Base-by-base conservation (phyloP, 2,113 vertebrate species). In the Ariopsis seemanni region DNA sequence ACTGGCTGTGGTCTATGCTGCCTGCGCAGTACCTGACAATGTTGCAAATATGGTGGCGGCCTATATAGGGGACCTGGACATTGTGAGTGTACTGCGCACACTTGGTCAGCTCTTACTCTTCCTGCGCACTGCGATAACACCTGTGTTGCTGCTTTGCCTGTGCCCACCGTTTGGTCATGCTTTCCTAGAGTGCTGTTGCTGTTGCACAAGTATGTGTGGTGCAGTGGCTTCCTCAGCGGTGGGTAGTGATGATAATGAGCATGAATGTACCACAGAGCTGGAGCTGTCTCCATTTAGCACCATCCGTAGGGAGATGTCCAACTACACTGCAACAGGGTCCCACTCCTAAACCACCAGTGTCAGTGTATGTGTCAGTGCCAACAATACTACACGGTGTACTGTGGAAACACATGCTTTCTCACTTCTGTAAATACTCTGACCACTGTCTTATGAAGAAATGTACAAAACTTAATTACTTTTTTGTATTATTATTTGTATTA, bases 281-380 rank as follows among this genome's bases (percentile, higher is more conserved):
- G 98, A 99, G 92, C 96, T 99, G 91, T 99, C 98, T 0, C 98
- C 98, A 0, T 99, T 99, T 94, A 99, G 98, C 89, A 99, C 97
- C 86, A 98, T 99, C 83, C 97, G 97, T 83, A 94, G 97, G 0
- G 97, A 99, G 92, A 97, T 98, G 94, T 98, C 98, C 50, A 97
- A 97, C 77, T 99, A 98, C 91, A 97, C 97, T 2, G 97, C 98
- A 0, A 97, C 97, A 2, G 98, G 97, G 12, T 99, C 98, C 86
- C 97, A 99, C 77, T 99, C 97, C 94, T 99, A 93, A 96, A 71
- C 30, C 30, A 25, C 84, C 34, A 27, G 25, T 20, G 52, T n/a
- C 58, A 62, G 30, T 22, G 79, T 42, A 9, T 60, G 55, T 81
- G 27, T 62, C 79, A 48, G 79, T 82, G 79, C 79, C 79, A 62